A percentile compares a stretch with the other conserved stretches of the same genome.
These are phyloP conservation scores for Drosophila simulans DNA, from an alignment of 1,140 invertebrate species.

Conservation along the genomic window DNA sequence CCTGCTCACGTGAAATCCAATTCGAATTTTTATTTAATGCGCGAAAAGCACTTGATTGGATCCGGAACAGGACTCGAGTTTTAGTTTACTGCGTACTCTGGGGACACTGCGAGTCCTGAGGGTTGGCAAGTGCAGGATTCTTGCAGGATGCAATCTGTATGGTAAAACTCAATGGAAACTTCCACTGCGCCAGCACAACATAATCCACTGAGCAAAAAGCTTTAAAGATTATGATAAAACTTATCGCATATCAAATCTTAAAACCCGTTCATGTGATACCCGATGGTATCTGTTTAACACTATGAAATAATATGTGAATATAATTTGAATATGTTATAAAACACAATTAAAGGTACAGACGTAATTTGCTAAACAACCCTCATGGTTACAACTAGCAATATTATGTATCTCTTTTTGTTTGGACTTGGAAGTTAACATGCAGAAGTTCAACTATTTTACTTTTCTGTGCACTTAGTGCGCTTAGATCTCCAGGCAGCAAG, in stretches of 20 bases:
- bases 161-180: conserved; percentile 18
- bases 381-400: no score
- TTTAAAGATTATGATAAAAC: background rate
- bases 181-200: background rate
- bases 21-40: conserved; percentile 81
- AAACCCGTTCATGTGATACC: background rate
- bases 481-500: conserved; percentile 47
- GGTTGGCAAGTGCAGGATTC: conserved; percentile 39
- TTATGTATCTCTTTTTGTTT: background rate
- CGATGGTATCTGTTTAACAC: background rate
- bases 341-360: background rate
- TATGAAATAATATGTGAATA: background rate
- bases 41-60: conserved; percentile 82
- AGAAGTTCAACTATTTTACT: background rate
- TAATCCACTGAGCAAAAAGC: conserved; percentile 5
- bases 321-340: background rate
- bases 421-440: background rate
- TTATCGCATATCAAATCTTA: background rate
- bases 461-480: conserved; percentile 6
- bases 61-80: conserved; percentile 26
- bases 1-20: conserved; percentile 66
- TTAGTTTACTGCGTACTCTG: conserved; percentile 46
- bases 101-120: conserved; percentile 42
- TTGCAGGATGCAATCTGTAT: conserved; percentile 9
- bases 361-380: no score